Percentiles rank a stretch among this genome's conserved stretches.
Conservation (phyloP, 2,113 vertebrate genomes). For the Anser brachyrhynchus region DNA sequence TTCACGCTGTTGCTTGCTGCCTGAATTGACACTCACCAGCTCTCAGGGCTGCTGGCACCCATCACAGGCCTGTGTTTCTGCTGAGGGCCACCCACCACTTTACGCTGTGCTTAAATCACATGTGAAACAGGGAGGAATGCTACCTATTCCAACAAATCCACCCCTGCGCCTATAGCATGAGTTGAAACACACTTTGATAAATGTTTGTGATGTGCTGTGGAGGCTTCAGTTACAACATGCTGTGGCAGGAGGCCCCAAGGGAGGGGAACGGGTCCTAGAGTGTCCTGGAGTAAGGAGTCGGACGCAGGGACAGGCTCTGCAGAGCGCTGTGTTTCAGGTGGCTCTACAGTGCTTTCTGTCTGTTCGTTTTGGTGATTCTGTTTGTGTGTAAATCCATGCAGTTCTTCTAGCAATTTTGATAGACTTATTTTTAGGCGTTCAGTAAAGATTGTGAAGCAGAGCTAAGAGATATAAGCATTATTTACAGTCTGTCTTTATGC, state of each 20-base stretch:
- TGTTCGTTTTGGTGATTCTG: background rate
- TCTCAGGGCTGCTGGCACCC: background rate
- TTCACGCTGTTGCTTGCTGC: fast-evolving
- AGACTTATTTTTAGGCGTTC: background rate
- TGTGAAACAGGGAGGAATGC: background rate
- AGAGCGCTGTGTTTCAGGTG: background rate
- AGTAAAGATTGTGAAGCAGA: background rate
- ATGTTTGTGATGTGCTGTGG: background rate
- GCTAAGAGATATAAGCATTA: background rate
- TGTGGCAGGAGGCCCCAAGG: background rate
- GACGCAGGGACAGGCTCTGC: background rate
- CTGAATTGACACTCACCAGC: background rate
- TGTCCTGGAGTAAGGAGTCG: background rate
- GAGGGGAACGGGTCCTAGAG: background rate
- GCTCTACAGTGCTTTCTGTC: background rate
- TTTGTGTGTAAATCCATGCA: background rate
- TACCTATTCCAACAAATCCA: background rate
- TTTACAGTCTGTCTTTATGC: background rate
- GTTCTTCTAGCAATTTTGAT: background rate
- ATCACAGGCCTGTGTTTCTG: background rate
- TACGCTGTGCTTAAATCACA: background rate
- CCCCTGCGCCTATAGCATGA: fast-evolving
- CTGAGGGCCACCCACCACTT: background rate
- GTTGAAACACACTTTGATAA: background rate
- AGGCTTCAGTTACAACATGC: background rate